phyloP scores from a whole-genome alignment of 2,888 invertebrate species.

The Bugulina stolonifera region DNA sequence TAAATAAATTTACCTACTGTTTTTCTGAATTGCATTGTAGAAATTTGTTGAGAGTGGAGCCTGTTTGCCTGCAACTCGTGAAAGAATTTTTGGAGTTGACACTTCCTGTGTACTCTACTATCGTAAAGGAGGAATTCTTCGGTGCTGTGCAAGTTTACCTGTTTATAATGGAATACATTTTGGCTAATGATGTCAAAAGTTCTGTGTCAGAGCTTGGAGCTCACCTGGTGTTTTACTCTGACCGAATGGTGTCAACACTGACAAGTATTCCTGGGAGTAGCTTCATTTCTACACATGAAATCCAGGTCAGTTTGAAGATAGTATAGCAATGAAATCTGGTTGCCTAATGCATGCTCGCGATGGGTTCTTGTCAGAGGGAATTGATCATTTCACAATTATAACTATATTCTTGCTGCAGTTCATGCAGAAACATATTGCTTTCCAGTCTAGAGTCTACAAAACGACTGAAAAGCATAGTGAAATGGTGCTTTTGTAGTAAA shows the following conservation, averaged over 20 bases:
- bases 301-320: neutral
- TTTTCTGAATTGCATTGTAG: neutral
- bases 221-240: neutral
- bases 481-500: too few species aligned
- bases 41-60: neutral
- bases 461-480: too few species aligned
- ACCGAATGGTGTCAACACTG: neutral
- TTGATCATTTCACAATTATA: too few species aligned
- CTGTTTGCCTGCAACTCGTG: neutral
- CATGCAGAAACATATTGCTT: too few species aligned
- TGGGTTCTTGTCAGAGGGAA: too few species aligned
- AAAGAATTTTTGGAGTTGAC: neutral
- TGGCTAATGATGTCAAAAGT: neutral
- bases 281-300: neutral
- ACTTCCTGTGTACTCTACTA: neutral
- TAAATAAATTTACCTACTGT: too few species aligned
- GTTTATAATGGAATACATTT: neutral
- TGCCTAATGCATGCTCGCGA: too few species aligned
- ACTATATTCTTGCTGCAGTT: too few species aligned
- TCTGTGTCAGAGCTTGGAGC: neutral
- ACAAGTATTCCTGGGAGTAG: neutral
- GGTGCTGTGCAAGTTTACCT: neutral
- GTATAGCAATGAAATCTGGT: neutral
- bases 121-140: neutral
- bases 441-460: too few species aligned